phyloP scores from a whole-genome alignment of 2,797 vertebrate species.

The Eulemur coronatus region DNA sequence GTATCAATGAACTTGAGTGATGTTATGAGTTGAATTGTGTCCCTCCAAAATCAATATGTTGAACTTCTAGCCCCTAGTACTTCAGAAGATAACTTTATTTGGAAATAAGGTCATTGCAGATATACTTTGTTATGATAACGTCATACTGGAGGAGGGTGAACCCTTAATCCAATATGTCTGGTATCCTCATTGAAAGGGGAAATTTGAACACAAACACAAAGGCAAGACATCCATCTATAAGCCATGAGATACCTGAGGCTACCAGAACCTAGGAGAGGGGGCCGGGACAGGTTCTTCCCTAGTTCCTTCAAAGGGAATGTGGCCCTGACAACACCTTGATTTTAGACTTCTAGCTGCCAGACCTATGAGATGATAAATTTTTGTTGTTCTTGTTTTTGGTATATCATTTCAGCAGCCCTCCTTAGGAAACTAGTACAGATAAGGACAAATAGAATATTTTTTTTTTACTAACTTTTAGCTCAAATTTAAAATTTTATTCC shows the following conservation, averaged over 20 bases:
- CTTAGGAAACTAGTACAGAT: background rate
- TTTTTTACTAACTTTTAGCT: background rate
- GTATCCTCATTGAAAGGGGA: background rate
- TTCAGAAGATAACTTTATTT: background rate
- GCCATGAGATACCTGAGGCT: background rate
- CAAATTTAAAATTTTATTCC: background rate
- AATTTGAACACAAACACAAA: background rate
- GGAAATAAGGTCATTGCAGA: background rate
- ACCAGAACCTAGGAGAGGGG: background rate
- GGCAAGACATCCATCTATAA: background rate
- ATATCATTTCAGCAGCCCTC: background rate
- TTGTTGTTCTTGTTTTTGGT: background rate
- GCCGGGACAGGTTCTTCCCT: background rate
- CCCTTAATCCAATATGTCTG: background rate
- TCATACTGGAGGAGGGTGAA: background rate
- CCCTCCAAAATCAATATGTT: background rate
- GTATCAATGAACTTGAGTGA: background rate
- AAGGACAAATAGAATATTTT: background rate
- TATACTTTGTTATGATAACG: background rate
- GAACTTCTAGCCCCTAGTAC: background rate
- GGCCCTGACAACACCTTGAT: background rate
- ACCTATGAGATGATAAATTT: background rate
- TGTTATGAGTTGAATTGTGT: background rate
- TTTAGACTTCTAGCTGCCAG: background rate
- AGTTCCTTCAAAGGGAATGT: too few relatives aligned